These are phyloP conservation scores for Panopea generosa DNA, from an alignment of 2,888 invertebrate genomes.

Conservation along the genomic window DNA sequence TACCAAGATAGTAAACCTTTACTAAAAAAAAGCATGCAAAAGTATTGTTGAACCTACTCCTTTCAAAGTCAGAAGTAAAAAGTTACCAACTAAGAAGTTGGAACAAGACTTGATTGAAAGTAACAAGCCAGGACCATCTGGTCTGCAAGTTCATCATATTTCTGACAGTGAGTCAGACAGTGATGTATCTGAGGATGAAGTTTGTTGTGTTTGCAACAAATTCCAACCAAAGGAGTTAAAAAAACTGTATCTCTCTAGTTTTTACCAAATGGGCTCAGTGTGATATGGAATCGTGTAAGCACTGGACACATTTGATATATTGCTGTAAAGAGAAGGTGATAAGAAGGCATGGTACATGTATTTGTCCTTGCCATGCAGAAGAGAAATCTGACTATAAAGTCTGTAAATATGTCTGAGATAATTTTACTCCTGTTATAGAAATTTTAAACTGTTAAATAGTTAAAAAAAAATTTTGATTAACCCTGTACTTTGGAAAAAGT, in stretches of 20 bases:
- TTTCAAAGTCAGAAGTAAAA: background rate
- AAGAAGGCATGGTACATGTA: background rate
- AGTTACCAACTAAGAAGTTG: background rate
- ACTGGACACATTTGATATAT: conserved; percentile 14
- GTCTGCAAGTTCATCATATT: background rate
- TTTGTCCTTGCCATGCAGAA: background rate
- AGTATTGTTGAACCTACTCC: no score
- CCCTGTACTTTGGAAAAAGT: background rate
- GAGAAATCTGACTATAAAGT: background rate
- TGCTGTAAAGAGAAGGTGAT: background rate
- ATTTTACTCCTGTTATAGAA: background rate
- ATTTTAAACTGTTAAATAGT: background rate
- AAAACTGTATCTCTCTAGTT: conserved; percentile 6
- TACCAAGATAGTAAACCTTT: background rate
- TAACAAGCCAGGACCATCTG: background rate
- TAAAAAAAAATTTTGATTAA: background rate
- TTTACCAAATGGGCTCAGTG: conserved; percentile 10
- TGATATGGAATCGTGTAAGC: background rate
- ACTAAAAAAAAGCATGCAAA: background rate
- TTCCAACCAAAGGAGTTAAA: background rate
- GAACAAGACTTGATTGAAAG: background rate
- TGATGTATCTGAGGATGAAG: background rate
- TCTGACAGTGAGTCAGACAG: conserved; percentile 2
- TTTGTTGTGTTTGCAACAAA: conserved; percentile 1
- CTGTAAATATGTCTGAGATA: background rate